These are phyloP conservation scores for Hirtodrosophila cameraria DNA, from an alignment of 2,888 invertebrate genomes.

Conservation along the genomic window DNA sequence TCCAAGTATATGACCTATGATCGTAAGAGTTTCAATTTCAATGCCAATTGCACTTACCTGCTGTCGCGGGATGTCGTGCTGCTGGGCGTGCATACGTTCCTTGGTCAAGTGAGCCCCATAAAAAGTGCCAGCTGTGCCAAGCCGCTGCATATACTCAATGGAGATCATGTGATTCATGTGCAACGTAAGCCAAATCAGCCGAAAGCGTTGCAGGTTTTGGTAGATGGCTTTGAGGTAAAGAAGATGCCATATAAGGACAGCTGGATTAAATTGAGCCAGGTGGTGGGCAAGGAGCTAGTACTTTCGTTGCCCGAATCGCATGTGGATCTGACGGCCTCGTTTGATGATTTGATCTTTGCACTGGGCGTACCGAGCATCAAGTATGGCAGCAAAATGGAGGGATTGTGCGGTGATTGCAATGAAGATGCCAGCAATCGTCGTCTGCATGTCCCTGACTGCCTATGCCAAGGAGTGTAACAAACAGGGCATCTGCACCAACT, in stretches of 20 bases:
- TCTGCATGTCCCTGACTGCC: conserved; percentile 88
- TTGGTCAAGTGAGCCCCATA: conserved; percentile 61
- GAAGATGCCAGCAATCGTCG: conserved; percentile 86
- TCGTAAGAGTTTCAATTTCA: conserved; percentile 90
- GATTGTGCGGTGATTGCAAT: conserved; percentile 92
- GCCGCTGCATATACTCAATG: conserved; percentile 88
- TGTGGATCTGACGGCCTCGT: conserved; percentile 86
- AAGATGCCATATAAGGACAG: conserved; percentile 85
- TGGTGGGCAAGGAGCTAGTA: conserved; percentile 87
- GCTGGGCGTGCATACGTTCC: conserved; percentile 84
- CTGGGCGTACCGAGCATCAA: conserved; percentile 89
- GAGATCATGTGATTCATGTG: conserved; percentile 87
- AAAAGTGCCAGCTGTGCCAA: conserved; percentile 87
- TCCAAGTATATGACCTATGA: conserved; percentile 94
- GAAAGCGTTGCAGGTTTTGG: conserved; percentile 78
- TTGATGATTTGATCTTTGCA: conserved; percentile 85
- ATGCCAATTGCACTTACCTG: conserved; percentile 93
- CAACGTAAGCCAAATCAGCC: conserved; percentile 82
- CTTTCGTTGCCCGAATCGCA: conserved; percentile 88
- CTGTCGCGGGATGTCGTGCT: conserved; percentile 88
- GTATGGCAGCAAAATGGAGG: conserved; percentile 90
- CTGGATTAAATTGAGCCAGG: conserved; percentile 87
- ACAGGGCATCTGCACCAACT: conserved; percentile 89
- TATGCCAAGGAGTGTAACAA: conserved; percentile 90
- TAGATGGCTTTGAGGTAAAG: conserved; percentile 82